Percentiles rank a stretch among this genome's conserved stretches.
Evolutionary conservation across 2,113 vertebrate species (phyloP).

Genomic region (Ibidorhyncha struthersii): DNA sequence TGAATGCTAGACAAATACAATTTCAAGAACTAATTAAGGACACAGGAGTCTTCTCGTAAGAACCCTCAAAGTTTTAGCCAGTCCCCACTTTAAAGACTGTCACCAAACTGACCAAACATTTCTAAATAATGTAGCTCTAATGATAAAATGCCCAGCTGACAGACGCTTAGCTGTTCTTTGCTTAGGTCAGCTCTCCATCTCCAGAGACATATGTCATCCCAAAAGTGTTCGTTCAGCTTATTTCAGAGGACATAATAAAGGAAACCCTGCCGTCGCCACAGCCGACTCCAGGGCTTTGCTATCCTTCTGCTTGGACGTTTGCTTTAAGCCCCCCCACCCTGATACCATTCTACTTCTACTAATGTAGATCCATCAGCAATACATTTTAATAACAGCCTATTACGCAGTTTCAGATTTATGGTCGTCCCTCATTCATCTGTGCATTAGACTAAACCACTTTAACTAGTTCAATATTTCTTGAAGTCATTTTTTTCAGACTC

Average conservation of each 20-base stretch:
- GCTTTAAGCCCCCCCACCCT: too few species aligned
- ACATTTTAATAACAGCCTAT: not conserved
- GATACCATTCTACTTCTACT: not conserved
- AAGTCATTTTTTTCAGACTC: not conserved
- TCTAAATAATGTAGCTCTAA: not conserved
- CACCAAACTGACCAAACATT: not conserved
- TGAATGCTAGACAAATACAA: not conserved
- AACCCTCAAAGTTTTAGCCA: not conserved
- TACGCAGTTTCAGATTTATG: not conserved
- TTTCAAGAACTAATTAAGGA: not conserved
- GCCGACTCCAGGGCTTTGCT: not conserved
- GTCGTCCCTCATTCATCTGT: rapidly evolving
- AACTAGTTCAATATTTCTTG: not conserved
- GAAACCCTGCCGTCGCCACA: not conserved
- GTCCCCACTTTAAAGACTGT: not conserved
- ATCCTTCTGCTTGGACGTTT: not conserved
- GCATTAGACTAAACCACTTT: not conserved
- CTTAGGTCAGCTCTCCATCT: constrained; percentile 31
- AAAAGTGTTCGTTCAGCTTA: constrained; percentile 6
- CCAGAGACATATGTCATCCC: not conserved
- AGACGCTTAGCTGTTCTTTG: not conserved
- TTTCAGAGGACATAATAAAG: not conserved
- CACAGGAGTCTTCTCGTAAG: not conserved
- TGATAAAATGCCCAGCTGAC: not conserved
- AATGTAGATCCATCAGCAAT: rapidly evolving